Evolutionary conservation across 2,113 vertebrate genomes (phyloP).

Genomic region (rat (Rattus norvegicus)): DNA sequence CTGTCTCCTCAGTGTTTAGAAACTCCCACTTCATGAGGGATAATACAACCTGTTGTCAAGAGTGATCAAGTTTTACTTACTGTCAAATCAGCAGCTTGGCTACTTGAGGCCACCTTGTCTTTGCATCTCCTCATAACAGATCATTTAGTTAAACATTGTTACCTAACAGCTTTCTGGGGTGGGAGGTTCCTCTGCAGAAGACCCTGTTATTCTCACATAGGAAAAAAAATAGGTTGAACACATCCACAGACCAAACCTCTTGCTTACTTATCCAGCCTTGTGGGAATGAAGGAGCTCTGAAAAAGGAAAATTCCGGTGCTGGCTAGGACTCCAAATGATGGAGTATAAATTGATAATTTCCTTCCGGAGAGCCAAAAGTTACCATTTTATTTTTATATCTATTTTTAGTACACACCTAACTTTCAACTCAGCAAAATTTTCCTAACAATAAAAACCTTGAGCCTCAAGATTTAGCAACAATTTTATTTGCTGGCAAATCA

Average conservation of each 20-base stretch:
- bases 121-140: neutral
- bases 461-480: constrained; percentile 34
- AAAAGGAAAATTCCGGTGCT: neutral
- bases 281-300: neutral
- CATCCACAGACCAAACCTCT: neutral
- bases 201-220: neutral
- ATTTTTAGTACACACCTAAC: neutral
- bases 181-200: neutral
- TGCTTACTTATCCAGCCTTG: neutral
- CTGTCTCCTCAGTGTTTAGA: neutral
- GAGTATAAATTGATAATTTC: neutral
- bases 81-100: neutral
- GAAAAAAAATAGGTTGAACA: neutral
- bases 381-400: neutral
- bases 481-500: constrained; percentile 15
- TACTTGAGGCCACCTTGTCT: neutral
- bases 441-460: neutral
- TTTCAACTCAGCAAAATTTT: constrained; percentile 23
- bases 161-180: neutral
- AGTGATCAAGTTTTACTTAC: constrained; percentile 4
- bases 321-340: neutral
- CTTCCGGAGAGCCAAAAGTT: constrained; percentile 6
- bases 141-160: neutral
- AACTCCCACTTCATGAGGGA: neutral
- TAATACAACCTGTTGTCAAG: constrained; percentile 34